These are phyloP conservation scores for Clavelina lepadiformis DNA, from an alignment of 23 tunicate species.

Conservation along the genomic window DNA sequence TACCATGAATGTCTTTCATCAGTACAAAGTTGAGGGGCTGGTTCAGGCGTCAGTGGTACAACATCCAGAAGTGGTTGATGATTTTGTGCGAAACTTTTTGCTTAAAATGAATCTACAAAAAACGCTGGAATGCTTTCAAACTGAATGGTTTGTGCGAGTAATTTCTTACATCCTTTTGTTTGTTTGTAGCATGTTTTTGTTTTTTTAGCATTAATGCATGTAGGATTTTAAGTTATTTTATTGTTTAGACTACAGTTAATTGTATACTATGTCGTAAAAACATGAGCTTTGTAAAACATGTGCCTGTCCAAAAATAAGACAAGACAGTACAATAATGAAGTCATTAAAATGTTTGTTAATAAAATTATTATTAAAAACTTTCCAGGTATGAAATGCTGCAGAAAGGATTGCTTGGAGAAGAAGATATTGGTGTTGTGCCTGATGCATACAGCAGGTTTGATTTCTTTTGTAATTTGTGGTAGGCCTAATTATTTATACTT, in stretches of 20 bases:
- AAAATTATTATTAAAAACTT: neutral
- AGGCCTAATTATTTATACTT: too few relatives aligned
- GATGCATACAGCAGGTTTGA: constrained; percentile 85
- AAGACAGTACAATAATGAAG: neutral
- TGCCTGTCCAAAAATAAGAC: too few relatives aligned
- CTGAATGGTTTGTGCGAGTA: constrained; percentile 90
- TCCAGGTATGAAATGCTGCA: constrained; percentile 89
- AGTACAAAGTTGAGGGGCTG: constrained; percentile 19
- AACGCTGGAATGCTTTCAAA: constrained; percentile 96
- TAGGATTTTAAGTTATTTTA: neutral
- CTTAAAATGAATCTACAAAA: constrained; percentile 75
- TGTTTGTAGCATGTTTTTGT: too few relatives aligned
- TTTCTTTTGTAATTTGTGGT: too few relatives aligned
- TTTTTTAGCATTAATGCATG: too few relatives aligned
- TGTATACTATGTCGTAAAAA: neutral
- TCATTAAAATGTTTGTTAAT: neutral
- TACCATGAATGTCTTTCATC: constrained; percentile 1
- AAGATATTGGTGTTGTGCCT: constrained; percentile 74
- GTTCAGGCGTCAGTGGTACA: constrained; percentile 40
- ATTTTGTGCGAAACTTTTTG: constrained; percentile 93
- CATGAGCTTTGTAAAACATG: neutral
- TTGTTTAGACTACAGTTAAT: neutral
- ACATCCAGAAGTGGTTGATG: constrained; percentile 95
- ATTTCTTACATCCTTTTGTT: neutral
- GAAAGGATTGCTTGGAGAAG: constrained; percentile 66